A percentile compares a stretch with the other conserved stretches of the same genome.
phyloP scores from a whole-genome alignment of 2,113 vertebrate genomes.

The Diadophis punctatus region DNA sequence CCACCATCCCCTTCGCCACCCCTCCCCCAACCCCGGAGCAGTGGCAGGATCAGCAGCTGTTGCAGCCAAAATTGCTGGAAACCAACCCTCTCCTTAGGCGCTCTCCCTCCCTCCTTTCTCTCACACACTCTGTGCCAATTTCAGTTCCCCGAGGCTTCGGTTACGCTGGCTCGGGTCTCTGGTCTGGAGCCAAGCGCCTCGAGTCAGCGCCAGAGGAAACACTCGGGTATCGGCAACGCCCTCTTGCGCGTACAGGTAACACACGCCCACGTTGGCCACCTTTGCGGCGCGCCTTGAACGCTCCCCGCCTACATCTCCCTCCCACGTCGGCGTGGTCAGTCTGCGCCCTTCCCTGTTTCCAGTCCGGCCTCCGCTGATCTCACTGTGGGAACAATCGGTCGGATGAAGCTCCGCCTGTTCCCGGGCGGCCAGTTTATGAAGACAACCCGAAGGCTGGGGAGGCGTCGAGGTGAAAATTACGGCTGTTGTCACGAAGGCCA shows the following conservation, averaged over 20 bases:
- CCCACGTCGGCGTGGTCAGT: not conserved
- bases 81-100: constrained; percentile 33
- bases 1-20: not conserved
- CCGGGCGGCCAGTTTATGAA: not conserved
- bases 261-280: not conserved
- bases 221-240: not conserved
- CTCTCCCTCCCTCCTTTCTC: constrained; percentile 25
- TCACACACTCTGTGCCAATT: constrained; percentile 16
- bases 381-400: not conserved
- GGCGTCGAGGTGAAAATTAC: not conserved
- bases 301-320: not conserved
- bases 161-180: not conserved
- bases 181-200: not conserved
- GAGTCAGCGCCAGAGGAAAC: not conserved
- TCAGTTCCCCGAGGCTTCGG: not conserved
- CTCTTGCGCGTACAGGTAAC: not conserved
- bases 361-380: not conserved
- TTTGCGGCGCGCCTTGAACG: not conserved
- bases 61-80: constrained; percentile 44
- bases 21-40: not conserved
- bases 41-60: constrained; percentile 30
- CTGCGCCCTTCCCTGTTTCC: not conserved
- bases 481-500: not conserved
- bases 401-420: not conserved
- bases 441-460: not conserved